phyloP scores from a whole-genome alignment of 2,113 vertebrate genomes.

The Strix uralensis region DNA sequence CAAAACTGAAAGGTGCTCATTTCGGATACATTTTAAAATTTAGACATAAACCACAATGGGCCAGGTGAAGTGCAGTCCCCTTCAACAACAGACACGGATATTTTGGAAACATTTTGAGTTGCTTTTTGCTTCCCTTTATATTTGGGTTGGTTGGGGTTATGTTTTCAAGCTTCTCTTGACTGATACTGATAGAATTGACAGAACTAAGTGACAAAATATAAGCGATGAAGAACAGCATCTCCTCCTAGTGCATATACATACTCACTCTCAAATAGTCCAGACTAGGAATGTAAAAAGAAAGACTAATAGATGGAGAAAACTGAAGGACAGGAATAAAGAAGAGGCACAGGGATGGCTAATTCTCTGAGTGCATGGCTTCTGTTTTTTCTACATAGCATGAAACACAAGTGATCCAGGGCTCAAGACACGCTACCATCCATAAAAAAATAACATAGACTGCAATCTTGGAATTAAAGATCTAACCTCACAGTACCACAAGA shows the following conservation, averaged over 20 bases:
- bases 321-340: neutral
- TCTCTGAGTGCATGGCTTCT: neutral
- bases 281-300: neutral
- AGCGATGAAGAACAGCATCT: neutral
- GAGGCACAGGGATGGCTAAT: neutral
- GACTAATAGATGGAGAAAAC: neutral
- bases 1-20: neutral
- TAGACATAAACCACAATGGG: neutral
- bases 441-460: neutral
- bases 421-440: neutral
- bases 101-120: neutral
- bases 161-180: neutral
- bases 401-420: neutral
- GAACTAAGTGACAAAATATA: neutral
- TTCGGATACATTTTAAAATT: neutral
- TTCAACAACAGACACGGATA: neutral
- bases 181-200: neutral
- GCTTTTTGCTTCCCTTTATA: neutral
- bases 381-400: neutral
- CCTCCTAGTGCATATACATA: neutral
- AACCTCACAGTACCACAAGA: neutral
- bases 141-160: neutral
- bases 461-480: neutral
- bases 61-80: neutral
- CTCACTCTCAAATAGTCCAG: neutral